A percentile compares a stretch with the other conserved stretches of the same genome.
phyloP scores from a whole-genome alignment of 2,113 vertebrate genomes.

The Antigone vipio region DNA sequence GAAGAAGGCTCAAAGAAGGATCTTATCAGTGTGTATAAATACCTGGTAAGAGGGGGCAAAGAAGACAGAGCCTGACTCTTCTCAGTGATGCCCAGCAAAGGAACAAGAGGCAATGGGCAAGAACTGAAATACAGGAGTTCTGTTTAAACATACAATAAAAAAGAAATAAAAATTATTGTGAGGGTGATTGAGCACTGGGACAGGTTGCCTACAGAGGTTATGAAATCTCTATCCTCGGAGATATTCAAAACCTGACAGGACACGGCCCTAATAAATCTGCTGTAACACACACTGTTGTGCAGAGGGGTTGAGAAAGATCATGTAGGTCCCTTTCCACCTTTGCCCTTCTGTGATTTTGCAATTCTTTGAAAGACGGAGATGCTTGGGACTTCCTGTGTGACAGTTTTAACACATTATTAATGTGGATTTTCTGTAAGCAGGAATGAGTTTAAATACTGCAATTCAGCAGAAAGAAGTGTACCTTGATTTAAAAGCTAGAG shows the following conservation, averaged over 20 bases:
- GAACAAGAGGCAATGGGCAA: not conserved
- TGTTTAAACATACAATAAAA: not conserved
- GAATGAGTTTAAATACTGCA: not conserved
- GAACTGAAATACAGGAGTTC: not conserved
- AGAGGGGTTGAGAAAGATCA: not conserved
- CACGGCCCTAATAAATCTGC: not conserved
- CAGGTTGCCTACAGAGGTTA: not conserved
- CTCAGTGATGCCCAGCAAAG: not conserved
- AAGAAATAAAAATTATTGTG: not conserved
- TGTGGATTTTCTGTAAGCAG: not conserved
- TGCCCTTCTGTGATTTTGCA: not conserved
- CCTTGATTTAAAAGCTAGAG: not conserved
- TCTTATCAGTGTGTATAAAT: not conserved
- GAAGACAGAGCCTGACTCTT: not conserved
- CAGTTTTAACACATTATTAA: not conserved
- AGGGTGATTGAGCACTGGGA: not conserved
- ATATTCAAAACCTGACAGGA: not conserved
- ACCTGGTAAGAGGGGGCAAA: not conserved
- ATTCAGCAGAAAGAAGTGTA: not conserved
- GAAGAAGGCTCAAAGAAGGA: not conserved
- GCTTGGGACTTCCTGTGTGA: not conserved
- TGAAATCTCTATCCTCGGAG: not conserved
- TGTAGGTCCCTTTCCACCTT: not conserved
- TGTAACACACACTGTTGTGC: not conserved
- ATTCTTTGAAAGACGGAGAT: not conserved